Base-by-base conservation (phyloP, 23 tunicate genomes). In the Halocynthia aurantium region DNA sequence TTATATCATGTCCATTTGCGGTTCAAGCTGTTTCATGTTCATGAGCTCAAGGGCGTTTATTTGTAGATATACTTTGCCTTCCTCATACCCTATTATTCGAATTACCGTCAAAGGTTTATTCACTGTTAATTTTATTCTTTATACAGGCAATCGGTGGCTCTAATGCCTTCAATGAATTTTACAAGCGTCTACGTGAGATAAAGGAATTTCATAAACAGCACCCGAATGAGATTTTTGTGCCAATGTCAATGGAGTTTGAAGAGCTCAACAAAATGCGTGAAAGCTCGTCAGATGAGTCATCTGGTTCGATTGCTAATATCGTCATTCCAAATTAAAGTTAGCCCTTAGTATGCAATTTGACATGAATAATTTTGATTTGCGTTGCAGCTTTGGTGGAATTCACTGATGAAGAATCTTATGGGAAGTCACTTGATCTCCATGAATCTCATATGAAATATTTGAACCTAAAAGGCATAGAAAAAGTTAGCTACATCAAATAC, bases 371-470 rank as follows among this genome's bases (percentile, higher is more conserved):
- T 15, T 51, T 18, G 50, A 7, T 15, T n/a, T 69, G 6, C 53
- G 55, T 70, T 61, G 17, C 71, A 75, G 84, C 77, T 52, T 56
- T 96, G 76, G 99, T 85, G 56, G 93, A 96, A 77, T 96, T 96
- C 73, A 60, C 93, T 22, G 99, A 89, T 81, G 99, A 96, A 73
- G 99, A 96, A 79, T 86, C 90, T 0, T 96, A 96, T 72, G 99
- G 99, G 8, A 84, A 88, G 51, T 96, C 83, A 58, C 83, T 96
- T 21, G 99, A 96, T 69, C 70, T 96, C 51, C 99, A 96, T 64
- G 93, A 96, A 52, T 85, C 82, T 51, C 82, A 85, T 77, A 44
- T 78, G 79, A 31, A 57, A 6, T 96, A 82, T 67, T 79, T 89
- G 40, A 96, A 96, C 70, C 54, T 96, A 1, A 96, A 96, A 81